Percentiles rank a stretch among this genome's conserved stretches.
Conservation (phyloP, 2,113 vertebrate genomes). For the Rhea pennata region DNA sequence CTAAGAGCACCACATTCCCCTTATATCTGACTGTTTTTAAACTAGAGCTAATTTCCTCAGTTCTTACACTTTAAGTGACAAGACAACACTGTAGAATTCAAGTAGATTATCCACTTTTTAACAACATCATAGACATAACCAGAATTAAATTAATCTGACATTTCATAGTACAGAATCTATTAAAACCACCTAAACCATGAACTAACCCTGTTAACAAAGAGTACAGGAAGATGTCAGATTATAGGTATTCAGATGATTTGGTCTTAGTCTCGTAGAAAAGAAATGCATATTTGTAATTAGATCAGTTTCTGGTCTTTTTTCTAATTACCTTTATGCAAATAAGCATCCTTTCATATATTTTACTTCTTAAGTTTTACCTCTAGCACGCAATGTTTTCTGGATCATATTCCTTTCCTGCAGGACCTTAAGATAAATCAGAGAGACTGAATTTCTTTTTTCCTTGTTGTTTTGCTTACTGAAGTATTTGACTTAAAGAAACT, state of each 20-base stretch:
- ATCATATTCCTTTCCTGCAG: neutral
- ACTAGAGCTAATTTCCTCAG: neutral
- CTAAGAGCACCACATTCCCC: neutral
- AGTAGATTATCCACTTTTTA: neutral
- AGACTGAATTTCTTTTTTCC: neutral
- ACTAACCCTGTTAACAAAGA: neutral
- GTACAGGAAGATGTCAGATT: neutral
- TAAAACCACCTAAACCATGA: neutral
- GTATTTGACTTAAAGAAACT: neutral
- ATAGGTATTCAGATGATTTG: neutral
- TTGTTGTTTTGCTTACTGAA: neutral
- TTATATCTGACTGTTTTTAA: neutral
- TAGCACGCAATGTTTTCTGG: neutral
- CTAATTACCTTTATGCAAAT: neutral
- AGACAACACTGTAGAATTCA: neutral
- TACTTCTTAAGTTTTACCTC: neutral
- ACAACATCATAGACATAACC: neutral
- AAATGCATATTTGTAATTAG: neutral
- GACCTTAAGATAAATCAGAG: neutral
- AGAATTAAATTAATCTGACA: neutral
- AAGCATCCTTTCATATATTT: fast-evolving
- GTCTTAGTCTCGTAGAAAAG: neutral
- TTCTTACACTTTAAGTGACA: neutral
- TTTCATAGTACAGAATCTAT: neutral
- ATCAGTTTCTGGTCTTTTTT: neutral